Conservation (phyloP, 2,888 invertebrate species). For the Mythimna pallens region DNA sequence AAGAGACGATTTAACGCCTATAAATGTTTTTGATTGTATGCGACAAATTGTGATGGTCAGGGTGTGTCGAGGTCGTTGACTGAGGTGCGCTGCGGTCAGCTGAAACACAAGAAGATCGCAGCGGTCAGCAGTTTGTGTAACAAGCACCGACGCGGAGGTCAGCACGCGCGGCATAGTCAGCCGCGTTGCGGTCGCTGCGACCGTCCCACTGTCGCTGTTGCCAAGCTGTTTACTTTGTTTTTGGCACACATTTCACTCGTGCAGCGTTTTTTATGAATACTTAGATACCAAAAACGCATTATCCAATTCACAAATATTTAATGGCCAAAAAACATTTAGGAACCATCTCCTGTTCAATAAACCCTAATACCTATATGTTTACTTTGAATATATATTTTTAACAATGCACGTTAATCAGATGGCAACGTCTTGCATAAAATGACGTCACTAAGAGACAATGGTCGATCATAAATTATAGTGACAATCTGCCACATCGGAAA, state of each 20-base stretch:
- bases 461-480: slow-evolving; percentile 88
- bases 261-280: neutral
- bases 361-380: slow-evolving; percentile 26
- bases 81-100: slow-evolving; percentile 81
- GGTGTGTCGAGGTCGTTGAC: slow-evolving; percentile 83
- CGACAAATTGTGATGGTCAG: slow-evolving; percentile 81
- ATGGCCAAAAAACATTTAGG: neutral
- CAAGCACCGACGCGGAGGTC: slow-evolving; percentile 53
- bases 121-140: slow-evolving; percentile 76
- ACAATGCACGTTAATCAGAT: slow-evolving; percentile 75
- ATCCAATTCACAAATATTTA: neutral
- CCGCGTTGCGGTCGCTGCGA: slow-evolving; percentile 62
- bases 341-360: slow-evolving; percentile 28
- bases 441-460: slow-evolving; percentile 88
- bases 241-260: slow-evolving; percentile 32
- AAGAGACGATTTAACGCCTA: slow-evolving; percentile 83
- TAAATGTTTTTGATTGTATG: slow-evolving; percentile 82
- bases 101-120: slow-evolving; percentile 84
- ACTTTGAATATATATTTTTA: slow-evolving; percentile 61
- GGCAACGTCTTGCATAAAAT: slow-evolving; percentile 78
- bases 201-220: slow-evolving; percentile 25
- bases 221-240: slow-evolving; percentile 26
- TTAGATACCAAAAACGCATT: neutral
- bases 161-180: slow-evolving; percentile 60
- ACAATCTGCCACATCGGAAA: slow-evolving; percentile 88